Conservation (phyloP, 35 echinoderm and acorn worm species). For the Ptychodera flava region DNA sequence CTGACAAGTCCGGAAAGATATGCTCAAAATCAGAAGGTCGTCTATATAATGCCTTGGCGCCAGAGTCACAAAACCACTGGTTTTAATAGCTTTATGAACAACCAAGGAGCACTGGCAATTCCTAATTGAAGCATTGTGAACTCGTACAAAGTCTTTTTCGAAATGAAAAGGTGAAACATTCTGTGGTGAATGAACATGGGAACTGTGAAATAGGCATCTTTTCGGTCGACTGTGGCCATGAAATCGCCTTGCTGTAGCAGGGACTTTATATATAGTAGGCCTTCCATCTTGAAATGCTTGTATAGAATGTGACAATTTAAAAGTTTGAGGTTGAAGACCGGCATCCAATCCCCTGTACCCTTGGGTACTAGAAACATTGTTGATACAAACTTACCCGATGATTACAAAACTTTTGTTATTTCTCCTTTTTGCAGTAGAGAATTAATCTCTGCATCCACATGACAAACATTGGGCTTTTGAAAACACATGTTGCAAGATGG, state of each 20-base stretch:
- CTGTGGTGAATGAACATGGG: background rate
- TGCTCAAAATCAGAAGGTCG: background rate
- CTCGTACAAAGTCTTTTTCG: background rate
- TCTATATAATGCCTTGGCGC: background rate
- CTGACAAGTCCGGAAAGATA: background rate
- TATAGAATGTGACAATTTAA: background rate
- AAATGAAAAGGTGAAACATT: background rate
- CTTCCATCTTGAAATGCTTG: conserved; percentile 34
- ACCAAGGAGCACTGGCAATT: background rate
- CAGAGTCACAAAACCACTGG: background rate
- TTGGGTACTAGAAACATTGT: background rate
- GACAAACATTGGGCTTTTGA: background rate
- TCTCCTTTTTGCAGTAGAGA: background rate
- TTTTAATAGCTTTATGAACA: background rate
- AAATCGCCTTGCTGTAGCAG: background rate
- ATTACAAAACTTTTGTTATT: background rate
- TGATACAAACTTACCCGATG: background rate
- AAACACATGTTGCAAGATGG: background rate
- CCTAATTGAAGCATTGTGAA: too few relatives aligned
- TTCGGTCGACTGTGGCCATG: background rate
- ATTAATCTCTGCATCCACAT: background rate
- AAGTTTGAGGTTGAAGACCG: background rate
- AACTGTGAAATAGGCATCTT: background rate
- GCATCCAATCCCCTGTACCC: background rate
- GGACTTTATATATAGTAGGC: background rate